Evolutionary conservation across 2,888 invertebrate species (phyloP), one percentile per base, ranked within the genome.

Genomic region (Drosophila emarginata): DNA sequence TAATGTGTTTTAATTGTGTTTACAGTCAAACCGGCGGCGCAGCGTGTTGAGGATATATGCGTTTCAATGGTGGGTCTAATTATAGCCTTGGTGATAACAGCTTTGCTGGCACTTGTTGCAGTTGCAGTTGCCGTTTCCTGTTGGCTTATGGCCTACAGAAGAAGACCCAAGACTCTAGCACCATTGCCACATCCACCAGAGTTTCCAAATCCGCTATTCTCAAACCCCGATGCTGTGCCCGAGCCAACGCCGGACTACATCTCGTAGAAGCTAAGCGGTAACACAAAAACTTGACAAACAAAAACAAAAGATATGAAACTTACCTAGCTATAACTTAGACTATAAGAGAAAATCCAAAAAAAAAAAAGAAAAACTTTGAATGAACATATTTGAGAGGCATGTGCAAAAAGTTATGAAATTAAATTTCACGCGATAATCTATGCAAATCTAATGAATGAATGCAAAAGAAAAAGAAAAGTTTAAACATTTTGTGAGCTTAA

Each of bases 121-220:
- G 97, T 98, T 65, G 98, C 98, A 28, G 96, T 98, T 59, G 97
- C 97, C 65, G 97, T 98, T 67, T 97, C 97, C 73, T 98, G 98
- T 92, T 98, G 98, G 98, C 94, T 98, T 77, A 96, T 98, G 94
- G 98, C 98, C 83, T 97, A 97, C 93, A 93, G 97, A 79, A 94
- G 97, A 84, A 94, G 96, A 89, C 96, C 97, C 61, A 97, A 97
- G 89, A 94, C 96, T 60, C 94, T 96, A 75, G 97, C 97, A 45
- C 98, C 98, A 54, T 93, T 98, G 87, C 97, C 98, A 78, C 98
- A 98, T 93, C 98, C 98, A 80, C 96, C 97, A 76, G 97, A 98
- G 93, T 97, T 98, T 93, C 98, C 98, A 68, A 98, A 98, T 92
- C 97, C 98, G 82, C 93, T 98, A 90, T 97, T 97, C 93, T 95